These are phyloP conservation scores for Panopea generosa DNA, from an alignment of 2,888 invertebrate genomes.

Conservation along the genomic window DNA sequence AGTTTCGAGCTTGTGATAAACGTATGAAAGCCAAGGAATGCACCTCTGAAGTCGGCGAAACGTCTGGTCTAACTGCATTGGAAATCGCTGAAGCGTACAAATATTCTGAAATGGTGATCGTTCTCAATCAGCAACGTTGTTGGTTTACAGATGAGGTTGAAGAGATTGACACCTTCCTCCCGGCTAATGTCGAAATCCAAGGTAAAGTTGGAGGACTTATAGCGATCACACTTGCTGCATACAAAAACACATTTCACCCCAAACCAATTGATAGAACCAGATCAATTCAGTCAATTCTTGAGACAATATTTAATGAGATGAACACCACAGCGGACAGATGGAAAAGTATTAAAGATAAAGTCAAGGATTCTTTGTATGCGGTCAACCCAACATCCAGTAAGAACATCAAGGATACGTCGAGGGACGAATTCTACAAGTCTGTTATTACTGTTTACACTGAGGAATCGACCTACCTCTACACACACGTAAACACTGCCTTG, in stretches of 20 bases:
- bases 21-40: conserved; percentile 52
- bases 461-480: conserved; percentile 55
- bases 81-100: conserved; percentile 56
- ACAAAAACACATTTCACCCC: conserved; percentile 61
- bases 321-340: conserved; percentile 39
- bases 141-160: conserved; percentile 15
- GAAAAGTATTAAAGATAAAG: conserved; percentile 51
- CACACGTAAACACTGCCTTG: conserved; percentile 56
- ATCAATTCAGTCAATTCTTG: conserved; percentile 36
- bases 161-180: conserved; percentile 45
- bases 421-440: conserved; percentile 42
- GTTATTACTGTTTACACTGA: conserved; percentile 56
- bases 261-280: conserved; percentile 37
- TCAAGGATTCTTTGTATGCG: conserved; percentile 48
- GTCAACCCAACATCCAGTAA: conserved; percentile 30
- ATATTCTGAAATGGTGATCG: conserved; percentile 17
- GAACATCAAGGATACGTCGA: conserved; percentile 19
- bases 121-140: conserved; percentile 23
- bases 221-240: conserved; percentile 54
- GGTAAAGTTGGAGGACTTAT: conserved; percentile 42
- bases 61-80: conserved; percentile 36
- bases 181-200: conserved; percentile 1
- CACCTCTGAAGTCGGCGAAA: conserved; percentile 44
- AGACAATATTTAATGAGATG: conserved; percentile 48
- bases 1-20: conserved; percentile 45